Percentiles rank a stretch among this genome's conserved stretches.
These are phyloP conservation scores for Megalops atlanticus DNA, from an alignment of 2,113 vertebrate genomes.

Conservation along the genomic window DNA sequence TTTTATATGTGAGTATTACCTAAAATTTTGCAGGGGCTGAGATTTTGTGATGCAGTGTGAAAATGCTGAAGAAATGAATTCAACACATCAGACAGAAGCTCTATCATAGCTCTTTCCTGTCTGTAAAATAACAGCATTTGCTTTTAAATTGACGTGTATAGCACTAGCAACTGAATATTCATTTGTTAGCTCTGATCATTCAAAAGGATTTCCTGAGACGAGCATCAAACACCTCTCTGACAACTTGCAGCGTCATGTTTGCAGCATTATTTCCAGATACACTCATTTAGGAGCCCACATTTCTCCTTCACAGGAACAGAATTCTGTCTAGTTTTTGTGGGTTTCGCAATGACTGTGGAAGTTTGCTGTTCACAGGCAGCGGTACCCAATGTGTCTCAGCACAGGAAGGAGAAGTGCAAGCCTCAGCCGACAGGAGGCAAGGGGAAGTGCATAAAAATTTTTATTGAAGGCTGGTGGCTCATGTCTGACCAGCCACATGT, in stretches of 20 bases:
- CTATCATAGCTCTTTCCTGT: background rate
- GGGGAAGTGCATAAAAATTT: constrained; percentile 47
- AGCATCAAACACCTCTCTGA: background rate
- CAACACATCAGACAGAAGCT: too few relatives aligned
- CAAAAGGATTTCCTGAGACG: background rate
- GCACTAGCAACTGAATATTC: background rate
- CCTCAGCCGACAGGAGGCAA: constrained; percentile 19
- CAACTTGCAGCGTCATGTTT: background rate
- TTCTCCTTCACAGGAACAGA: background rate
- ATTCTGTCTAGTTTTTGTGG: background rate
- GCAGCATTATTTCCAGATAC: background rate
- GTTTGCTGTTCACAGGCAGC: background rate
- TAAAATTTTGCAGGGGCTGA: background rate
- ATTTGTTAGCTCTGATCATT: background rate
- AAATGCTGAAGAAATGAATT: background rate
- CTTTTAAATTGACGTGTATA: background rate
- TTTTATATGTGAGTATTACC: too few relatives aligned
- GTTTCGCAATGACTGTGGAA: background rate
- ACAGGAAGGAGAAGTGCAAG: background rate
- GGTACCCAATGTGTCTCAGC: background rate
- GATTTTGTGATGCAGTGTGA: background rate
- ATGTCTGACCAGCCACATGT: constrained; percentile 42
- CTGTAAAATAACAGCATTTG: background rate
- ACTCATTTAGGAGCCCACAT: background rate
- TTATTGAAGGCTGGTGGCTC: constrained; percentile 42